These are phyloP conservation scores for Trachymyrmex septentrionalis DNA, from an alignment of 1,140 invertebrate genomes.

Conservation along the genomic window DNA sequence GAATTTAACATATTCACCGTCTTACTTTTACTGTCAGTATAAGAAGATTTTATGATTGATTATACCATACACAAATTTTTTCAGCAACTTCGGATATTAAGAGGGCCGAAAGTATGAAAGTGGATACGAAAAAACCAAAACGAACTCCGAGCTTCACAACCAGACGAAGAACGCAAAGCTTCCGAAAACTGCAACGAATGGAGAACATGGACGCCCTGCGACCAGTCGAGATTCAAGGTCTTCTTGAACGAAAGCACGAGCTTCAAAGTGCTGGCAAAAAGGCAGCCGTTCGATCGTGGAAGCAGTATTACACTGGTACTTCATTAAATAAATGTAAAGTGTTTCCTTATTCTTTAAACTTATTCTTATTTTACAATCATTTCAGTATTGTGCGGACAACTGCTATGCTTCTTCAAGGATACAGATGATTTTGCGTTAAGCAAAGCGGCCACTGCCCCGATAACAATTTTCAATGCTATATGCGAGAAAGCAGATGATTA, in stretches of 20 bases:
- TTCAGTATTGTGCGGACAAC: conserved; percentile 96
- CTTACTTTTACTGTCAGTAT: background rate
- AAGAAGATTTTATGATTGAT: background rate
- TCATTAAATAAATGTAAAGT: background rate
- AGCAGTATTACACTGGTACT: conserved; percentile 94
- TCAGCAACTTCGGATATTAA: conserved; percentile 89
- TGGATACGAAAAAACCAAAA: conserved; percentile 92
- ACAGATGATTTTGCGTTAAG: conserved; percentile 95
- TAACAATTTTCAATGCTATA: conserved; percentile 95
- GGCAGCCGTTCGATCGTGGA: conserved; percentile 98
- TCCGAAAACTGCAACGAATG: conserved; percentile 92
- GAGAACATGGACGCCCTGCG: conserved; percentile 92
- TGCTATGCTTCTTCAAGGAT: conserved; percentile 99
- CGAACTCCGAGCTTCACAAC: conserved; percentile 98
- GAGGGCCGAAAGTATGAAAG: conserved; percentile 95
- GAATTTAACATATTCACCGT: too few species aligned
- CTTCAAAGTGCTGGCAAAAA: conserved; percentile 97
- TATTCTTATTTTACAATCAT: conserved; percentile 36
- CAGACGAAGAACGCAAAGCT: conserved; percentile 94
- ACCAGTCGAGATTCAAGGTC: conserved; percentile 96
- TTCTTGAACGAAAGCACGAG: conserved; percentile 98
- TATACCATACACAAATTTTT: conserved; percentile 71
- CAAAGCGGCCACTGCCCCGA: conserved; percentile 95
- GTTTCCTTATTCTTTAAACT: background rate
- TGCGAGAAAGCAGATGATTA: conserved; percentile 96